Evolutionary conservation across 2,113 vertebrate genomes (phyloP).

Genomic region (Melierax canorus): DNA sequence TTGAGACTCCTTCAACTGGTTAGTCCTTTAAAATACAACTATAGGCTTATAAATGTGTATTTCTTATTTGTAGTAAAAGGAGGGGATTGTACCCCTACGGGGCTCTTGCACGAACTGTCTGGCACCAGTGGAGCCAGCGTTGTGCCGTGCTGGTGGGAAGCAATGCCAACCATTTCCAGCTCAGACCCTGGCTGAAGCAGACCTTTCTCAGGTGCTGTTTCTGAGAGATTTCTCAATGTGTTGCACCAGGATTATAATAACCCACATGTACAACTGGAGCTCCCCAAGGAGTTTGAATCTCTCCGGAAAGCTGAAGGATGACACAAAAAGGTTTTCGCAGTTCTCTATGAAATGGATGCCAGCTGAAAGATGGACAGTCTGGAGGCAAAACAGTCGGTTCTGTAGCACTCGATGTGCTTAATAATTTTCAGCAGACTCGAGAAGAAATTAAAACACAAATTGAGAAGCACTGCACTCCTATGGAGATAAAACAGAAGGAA

Average conservation of each 20-base stretch:
- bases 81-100: background rate
- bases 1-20: background rate
- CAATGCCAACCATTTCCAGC: background rate
- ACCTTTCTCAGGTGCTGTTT: background rate
- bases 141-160: background rate
- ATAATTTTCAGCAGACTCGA: background rate
- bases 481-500: background rate
- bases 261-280: background rate
- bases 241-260: background rate
- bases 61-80: background rate
- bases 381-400: background rate
- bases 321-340: background rate
- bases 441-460: background rate
- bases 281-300: background rate
- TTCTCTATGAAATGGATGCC: background rate
- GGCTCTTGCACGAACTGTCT: background rate
- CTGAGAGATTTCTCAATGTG: background rate
- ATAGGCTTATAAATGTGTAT: background rate
- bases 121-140: background rate
- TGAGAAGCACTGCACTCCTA: background rate
- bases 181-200: background rate
- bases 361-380: background rate
- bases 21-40: background rate
- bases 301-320: background rate
- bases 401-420: background rate